Conservation (phyloP, 2,888 invertebrate genomes). For the Drosophila testacea region DNA sequence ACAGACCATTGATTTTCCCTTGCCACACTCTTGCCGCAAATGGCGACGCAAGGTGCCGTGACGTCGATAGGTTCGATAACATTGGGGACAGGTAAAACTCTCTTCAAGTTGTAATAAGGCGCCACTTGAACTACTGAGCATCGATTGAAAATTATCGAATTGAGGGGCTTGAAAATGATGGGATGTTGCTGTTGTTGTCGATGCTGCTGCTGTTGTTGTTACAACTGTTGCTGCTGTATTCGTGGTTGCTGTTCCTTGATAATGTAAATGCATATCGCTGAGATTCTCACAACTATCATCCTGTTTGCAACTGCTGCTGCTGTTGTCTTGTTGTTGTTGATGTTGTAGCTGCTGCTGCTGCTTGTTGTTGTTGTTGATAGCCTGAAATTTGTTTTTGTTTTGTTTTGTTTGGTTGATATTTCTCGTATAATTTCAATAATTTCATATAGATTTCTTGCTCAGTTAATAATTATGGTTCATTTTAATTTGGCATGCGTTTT, state of each 20-base stretch:
- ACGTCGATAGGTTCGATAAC: slow-evolving; percentile 86
- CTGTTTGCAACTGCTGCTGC: slow-evolving; percentile 52
- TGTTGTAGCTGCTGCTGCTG: slow-evolving; percentile 41
- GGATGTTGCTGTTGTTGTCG: slow-evolving; percentile 26
- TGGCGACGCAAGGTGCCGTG: slow-evolving; percentile 87
- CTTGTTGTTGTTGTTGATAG: slow-evolving; percentile 63
- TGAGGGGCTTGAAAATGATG: slow-evolving; percentile 68
- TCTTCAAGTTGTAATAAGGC: slow-evolving; percentile 70
- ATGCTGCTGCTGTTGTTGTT: slow-evolving; percentile 8
- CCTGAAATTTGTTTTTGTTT: slow-evolving; percentile 84
- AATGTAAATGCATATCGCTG: slow-evolving; percentile 50
- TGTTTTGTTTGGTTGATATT: slow-evolving; percentile 59
- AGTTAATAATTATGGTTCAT: slow-evolving; percentile 34
- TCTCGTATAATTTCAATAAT: slow-evolving; percentile 36
- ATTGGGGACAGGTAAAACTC: slow-evolving; percentile 85
- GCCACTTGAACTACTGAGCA: slow-evolving; percentile 39
- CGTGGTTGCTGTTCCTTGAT: slow-evolving; percentile 32
- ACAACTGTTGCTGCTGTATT: slow-evolving; percentile 4
- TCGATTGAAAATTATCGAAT: slow-evolving; percentile 67
- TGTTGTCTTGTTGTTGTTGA: slow-evolving; percentile 44
- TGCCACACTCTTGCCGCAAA: slow-evolving; percentile 87
- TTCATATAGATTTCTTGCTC: slow-evolving; percentile 25
- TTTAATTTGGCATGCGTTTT: slow-evolving; percentile 55
- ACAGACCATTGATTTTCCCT: slow-evolving; percentile 86
- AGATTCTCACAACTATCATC: slow-evolving; percentile 49